Base-by-base conservation (phyloP, 2,888 invertebrate species). In the Maniola hyperantus region DNA sequence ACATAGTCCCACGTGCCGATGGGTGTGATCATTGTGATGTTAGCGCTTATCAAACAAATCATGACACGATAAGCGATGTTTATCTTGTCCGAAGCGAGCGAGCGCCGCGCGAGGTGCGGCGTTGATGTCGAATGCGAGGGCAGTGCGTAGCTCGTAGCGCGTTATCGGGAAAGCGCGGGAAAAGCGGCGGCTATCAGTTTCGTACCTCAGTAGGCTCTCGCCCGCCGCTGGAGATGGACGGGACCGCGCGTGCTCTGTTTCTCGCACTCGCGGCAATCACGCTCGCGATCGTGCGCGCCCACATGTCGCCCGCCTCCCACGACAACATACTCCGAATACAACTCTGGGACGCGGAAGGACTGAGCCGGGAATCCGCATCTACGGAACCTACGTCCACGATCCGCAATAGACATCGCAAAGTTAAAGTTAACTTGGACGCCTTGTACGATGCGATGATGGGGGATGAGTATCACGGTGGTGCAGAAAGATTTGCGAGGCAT, bases 131-230 rank as follows among this genome's bases (percentile, higher is more conserved):
- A 81, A 81, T 81, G 78, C 77, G 79, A 20, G 8, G 8, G 20
- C 26, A 51, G 53, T 42, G 69, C 77, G 76, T 75, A 74, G 77
- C 74, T 65, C 74, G 71, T 74, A 71, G 79, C 75, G 83, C 71
- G 84, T 84, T 90, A 89, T 89, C 89, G 90, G 89, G 82, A 91
- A 92, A 91, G 86, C 90, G 91, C 91, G 91, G 88, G 91, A 92
- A 91, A 91, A 84, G 75, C 76, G 67, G 55, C 78, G 77, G 69
- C 77, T 76, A 76, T 75, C 26, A 26, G 26, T 26, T 2, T 76
- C 73, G 75, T 75, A 65, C 70, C 80, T 85, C 87, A 92, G 92
- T 92, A 84, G 85, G 87, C 87, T 86, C 85, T 87, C 91, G 85
- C 72, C 86, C 83, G 85, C 83, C 87, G 83, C 76, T 76, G 83